Percentiles rank a stretch among this genome's conserved stretches.
Evolutionary conservation across 2,888 invertebrate genomes (phyloP).

Genomic region (Amblyteles armatorius): DNA sequence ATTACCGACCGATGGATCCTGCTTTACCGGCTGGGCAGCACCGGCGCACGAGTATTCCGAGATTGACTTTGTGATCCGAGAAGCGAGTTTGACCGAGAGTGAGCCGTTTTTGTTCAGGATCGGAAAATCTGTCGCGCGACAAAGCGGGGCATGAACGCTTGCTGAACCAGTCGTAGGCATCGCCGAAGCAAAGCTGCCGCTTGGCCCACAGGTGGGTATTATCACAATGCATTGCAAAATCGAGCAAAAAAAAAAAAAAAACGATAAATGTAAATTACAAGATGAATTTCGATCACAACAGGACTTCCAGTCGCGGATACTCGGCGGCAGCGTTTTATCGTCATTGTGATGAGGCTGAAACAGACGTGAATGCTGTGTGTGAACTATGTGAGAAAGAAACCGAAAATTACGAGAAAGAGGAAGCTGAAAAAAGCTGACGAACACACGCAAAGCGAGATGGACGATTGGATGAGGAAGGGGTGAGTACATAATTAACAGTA

Average conservation of each 20-base stretch:
- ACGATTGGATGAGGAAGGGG: background rate
- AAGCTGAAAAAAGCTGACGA: background rate
- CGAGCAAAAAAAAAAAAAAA: background rate
- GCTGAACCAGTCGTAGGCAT: conserved; percentile 93
- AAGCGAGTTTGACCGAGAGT: conserved; percentile 88
- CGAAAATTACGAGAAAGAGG: background rate
- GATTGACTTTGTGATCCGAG: conserved; percentile 84
- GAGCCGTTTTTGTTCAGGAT: conserved; percentile 90
- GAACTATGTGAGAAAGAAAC: background rate
- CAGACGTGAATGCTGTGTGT: background rate
- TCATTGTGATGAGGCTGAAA: conserved; percentile 90
- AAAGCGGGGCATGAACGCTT: conserved; percentile 92
- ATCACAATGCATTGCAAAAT: background rate
- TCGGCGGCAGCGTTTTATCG: conserved; percentile 95
- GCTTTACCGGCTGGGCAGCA: conserved; percentile 89
- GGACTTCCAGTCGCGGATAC: conserved; percentile 95
- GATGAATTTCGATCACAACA: conserved; percentile 71
- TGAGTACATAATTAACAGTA: background rate
- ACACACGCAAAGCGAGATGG: background rate
- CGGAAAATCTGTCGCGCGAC: conserved; percentile 92
- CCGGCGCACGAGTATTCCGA: conserved; percentile 89
- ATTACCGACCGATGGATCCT: background rate
- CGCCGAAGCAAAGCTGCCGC: conserved; percentile 93
- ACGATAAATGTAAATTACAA: background rate
- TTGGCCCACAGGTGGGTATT: conserved; percentile 87